Evolutionary conservation across 2,113 vertebrate genomes (phyloP).

Genomic region (Pomatostomus ruficeps): DNA sequence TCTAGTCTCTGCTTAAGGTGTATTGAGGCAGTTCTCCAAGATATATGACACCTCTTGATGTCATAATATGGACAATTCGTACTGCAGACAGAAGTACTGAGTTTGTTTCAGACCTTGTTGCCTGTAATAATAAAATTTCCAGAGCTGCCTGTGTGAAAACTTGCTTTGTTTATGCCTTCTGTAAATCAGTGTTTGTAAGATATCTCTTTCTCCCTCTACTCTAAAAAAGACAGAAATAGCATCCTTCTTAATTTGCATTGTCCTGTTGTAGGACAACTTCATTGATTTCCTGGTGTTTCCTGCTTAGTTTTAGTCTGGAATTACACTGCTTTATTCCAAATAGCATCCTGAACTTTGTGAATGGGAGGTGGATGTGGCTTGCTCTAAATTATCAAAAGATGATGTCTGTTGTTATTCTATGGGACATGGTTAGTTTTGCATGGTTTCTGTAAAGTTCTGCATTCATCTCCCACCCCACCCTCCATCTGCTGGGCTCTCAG

Average conservation of each 20-base stretch:
- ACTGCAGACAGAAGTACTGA: background rate
- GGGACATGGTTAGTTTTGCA: background rate
- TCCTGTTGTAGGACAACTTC: background rate
- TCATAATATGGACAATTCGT: background rate
- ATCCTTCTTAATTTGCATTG: background rate
- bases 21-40: background rate
- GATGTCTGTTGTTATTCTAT: background rate
- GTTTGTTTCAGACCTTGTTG: background rate
- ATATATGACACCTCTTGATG: background rate
- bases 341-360: background rate
- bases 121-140: background rate
- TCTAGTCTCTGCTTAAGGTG: background rate
- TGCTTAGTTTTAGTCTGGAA: background rate
- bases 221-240: background rate
- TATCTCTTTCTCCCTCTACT: background rate
- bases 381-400: background rate
- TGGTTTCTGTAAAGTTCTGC: background rate
- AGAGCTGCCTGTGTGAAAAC: background rate
- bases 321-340: background rate
- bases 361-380: background rate
- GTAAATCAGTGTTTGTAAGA: background rate
- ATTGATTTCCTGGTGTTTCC: background rate
- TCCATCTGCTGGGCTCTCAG: background rate
- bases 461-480: rapidly evolving
- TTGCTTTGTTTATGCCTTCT: background rate